These are phyloP conservation scores for Andricus quercusramuli DNA, from an alignment of 2,888 invertebrate species.

Conservation along the genomic window DNA sequence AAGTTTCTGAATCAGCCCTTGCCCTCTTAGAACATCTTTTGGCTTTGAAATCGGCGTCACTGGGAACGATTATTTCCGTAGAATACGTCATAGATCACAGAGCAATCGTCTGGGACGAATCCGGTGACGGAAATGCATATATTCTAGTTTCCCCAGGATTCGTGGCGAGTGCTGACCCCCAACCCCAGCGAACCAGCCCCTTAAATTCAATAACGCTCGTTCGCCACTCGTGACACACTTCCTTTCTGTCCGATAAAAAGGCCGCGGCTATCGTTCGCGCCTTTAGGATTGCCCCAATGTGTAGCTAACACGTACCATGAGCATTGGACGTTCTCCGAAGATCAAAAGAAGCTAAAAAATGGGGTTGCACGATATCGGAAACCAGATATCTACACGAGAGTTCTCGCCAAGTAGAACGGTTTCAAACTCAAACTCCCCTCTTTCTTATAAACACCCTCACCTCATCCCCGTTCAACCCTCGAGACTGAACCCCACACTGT, in stretches of 20 bases:
- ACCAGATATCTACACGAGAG: slow-evolving; percentile 12
- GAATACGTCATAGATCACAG: slow-evolving; percentile 60
- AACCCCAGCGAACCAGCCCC: slow-evolving; percentile 40
- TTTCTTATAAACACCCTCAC: not conserved
- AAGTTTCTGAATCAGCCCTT: too few species aligned
- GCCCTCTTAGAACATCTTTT: too few species aligned
- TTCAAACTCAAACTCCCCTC: not conserved
- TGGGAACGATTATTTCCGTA: not conserved
- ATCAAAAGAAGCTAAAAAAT: slow-evolving; percentile 30
- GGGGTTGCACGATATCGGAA: slow-evolving; percentile 17
- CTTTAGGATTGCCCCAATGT: slow-evolving; percentile 27
- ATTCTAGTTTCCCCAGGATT: slow-evolving; percentile 12
- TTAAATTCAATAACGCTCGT: slow-evolving; percentile 55
- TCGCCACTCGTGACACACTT: slow-evolving; percentile 55
- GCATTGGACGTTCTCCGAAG: not conserved
- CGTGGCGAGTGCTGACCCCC: slow-evolving; percentile 25
- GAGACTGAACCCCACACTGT: not conserved
- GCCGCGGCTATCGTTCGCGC: slow-evolving; percentile 21
- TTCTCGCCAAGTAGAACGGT: not conserved
- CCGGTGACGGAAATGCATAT: slow-evolving; percentile 53
- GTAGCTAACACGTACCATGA: slow-evolving; percentile 8
- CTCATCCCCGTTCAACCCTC: not conserved
- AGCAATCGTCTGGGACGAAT: slow-evolving; percentile 64
- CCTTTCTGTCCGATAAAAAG: slow-evolving; percentile 48
- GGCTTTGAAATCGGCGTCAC: not conserved